Evolutionary conservation across 2,888 invertebrate genomes (phyloP).

Genomic region (Lamellibrachia satsuma): DNA sequence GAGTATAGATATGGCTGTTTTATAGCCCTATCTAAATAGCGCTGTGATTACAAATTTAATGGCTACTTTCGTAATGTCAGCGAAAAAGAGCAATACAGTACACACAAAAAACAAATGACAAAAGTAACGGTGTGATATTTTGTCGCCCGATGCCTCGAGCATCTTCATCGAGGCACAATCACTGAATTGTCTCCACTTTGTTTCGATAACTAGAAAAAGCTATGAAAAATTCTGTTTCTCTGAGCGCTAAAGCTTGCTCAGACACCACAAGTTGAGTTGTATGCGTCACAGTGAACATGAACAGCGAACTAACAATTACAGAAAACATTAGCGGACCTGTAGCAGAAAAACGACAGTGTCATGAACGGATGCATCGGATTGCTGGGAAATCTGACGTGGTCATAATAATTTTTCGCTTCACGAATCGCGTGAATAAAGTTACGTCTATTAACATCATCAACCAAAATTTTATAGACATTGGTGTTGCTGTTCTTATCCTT

Average conservation of each 20-base stretch:
- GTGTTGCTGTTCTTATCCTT: slow-evolving; percentile 22
- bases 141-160: too few relatives aligned
- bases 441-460: slow-evolving; percentile 30
- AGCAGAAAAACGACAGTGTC: background rate
- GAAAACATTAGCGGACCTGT: background rate
- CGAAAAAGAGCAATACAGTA: too few relatives aligned
- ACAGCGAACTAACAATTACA: background rate
- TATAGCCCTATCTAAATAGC: too few relatives aligned
- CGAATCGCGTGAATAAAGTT: slow-evolving; percentile 19
- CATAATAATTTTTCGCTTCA: slow-evolving; percentile 21
- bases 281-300: background rate
- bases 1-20: too few relatives aligned
- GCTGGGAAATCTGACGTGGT: slow-evolving; percentile 27
- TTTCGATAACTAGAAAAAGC: background rate
- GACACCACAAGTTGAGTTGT: background rate
- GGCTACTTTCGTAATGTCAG: too few relatives aligned
- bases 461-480: slow-evolving; percentile 26
- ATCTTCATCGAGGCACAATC: background rate
- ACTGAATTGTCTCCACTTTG: background rate
- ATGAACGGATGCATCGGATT: slow-evolving; percentile 23
- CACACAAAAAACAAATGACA: too few relatives aligned
- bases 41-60: too few relatives aligned
- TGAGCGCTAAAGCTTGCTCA: background rate
- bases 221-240: background rate
- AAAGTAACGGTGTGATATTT: too few relatives aligned